These are phyloP conservation scores for Fratercula arctica DNA, from an alignment of 2,797 vertebrate species.

Conservation along the genomic window DNA sequence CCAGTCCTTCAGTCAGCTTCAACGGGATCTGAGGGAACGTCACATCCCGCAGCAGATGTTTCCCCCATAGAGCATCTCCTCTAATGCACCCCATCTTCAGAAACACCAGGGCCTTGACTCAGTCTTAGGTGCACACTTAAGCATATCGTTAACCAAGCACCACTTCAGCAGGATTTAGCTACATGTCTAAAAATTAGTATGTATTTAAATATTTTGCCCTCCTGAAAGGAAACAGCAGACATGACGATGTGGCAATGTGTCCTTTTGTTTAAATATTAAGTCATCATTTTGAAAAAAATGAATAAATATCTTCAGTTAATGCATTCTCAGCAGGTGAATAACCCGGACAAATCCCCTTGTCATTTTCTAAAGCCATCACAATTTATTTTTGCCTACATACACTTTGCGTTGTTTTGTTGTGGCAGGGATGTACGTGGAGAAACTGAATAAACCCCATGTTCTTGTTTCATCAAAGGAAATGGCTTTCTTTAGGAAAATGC, in stretches of 20 bases:
- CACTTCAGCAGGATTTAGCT: background rate
- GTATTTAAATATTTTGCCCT: background rate
- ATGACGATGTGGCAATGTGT: background rate
- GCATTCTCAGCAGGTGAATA: slow-evolving; percentile 48
- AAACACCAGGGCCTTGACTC: background rate
- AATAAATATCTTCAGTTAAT: background rate
- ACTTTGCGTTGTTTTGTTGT: slow-evolving; percentile 55
- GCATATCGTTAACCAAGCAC: background rate
- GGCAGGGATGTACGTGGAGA: slow-evolving; percentile 26
- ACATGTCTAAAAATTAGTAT: background rate
- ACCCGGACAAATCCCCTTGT: slow-evolving; percentile 8
- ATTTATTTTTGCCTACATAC: background rate
- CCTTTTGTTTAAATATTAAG: slow-evolving; percentile 47
- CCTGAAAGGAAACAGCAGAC: background rate
- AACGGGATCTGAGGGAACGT: background rate
- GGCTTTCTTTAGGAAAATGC: slow-evolving; percentile 19
- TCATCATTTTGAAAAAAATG: background rate
- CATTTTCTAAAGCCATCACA: slow-evolving; percentile 6
- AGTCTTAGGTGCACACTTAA: background rate
- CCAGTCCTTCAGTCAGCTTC: background rate
- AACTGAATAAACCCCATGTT: background rate
- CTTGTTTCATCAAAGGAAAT: slow-evolving; percentile 2
- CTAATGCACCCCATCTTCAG: background rate
- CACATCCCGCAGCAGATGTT: background rate
- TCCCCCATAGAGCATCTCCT: background rate